Percentiles rank a stretch among this genome's conserved stretches.
These are phyloP conservation scores for Lonchura striata DNA, from an alignment of 2,113 vertebrate species.

Conservation along the genomic window DNA sequence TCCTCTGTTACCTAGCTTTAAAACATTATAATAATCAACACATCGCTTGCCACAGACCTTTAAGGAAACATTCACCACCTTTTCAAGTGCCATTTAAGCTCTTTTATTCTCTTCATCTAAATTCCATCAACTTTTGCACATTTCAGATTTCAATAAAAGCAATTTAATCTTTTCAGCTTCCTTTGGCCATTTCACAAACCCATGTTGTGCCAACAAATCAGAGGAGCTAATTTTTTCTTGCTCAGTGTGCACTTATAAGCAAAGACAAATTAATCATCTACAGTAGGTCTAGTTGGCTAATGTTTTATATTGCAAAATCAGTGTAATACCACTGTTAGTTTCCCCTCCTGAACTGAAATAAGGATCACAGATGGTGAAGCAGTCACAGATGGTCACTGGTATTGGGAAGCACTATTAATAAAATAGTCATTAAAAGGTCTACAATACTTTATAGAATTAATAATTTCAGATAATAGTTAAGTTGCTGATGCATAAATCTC, in stretches of 20 bases:
- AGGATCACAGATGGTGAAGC: constrained; percentile 22
- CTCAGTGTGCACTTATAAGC: constrained; percentile 17
- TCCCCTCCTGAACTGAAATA: neutral
- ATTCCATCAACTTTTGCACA: neutral
- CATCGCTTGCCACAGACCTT: neutral
- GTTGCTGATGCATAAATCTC: neutral
- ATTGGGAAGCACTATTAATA: constrained; percentile 27
- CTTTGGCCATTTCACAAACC: neutral
- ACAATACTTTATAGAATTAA: neutral
- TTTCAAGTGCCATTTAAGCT: constrained; percentile 4
- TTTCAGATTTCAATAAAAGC: constrained; percentile 6
- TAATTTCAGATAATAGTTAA: neutral
- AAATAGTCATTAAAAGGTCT: neutral
- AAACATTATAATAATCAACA: neutral
- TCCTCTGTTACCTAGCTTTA: neutral
- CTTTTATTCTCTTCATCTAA: neutral
- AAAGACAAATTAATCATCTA: constrained; percentile 35
- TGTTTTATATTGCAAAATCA: constrained; percentile 16
- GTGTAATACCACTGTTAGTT: neutral
- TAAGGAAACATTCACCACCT: neutral
- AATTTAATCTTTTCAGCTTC: constrained; percentile 26
- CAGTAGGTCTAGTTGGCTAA: neutral
- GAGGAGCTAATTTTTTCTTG: constrained; percentile 28
- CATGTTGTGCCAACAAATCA: constrained; percentile 44
- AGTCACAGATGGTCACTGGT: constrained; percentile 25